Evolutionary conservation across 2,888 invertebrate genomes (phyloP), one percentile per base, ranked within the genome.

Genomic region (Nasonovia ribisnigri): DNA sequence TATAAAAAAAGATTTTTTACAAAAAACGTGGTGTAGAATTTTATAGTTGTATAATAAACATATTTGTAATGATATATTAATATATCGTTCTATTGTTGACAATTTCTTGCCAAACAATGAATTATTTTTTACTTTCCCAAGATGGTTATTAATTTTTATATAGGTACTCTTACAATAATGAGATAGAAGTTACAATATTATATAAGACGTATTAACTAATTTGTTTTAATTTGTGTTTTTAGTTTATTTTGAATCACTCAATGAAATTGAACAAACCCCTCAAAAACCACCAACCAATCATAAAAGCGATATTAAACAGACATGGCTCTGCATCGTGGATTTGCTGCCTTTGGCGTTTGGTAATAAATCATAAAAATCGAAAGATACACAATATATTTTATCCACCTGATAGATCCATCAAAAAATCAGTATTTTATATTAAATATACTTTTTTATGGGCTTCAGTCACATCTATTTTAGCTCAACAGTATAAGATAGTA

Each of bases 321-420:
- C 89, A 16, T 93, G 93, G 93, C 48, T 93, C 54, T 90, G 89
- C 24, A 24, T 93, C 20, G 84, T 90, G 11, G 93, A 93, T 84
- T 90, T 93, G 48, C 86, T 90, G 90, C 90, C 93, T 26, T 60
- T 93, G 46, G 42, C 84, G 0, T 93, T 87, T 60, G 90, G 90
- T 89, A 92, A 92, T 57, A 11, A 26, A 91, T 57, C 4, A 43
- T 57, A 11, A 29, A 57, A 84, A 57, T 57, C 42, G 36, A 24
- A 24, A 42, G 13, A 43, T 26, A 29, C 42, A 46, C 29, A 86
- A 16, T 54, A 51, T 29, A 46, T 43, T 86, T 86, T 46, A 86
- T 46, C 5, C 16, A n/a, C 11, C 24, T 8, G 36, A 29, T 29
- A 57, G 57, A 29, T 26, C 11, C 26, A 54, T 54, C 36, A 3